Conservation (phyloP, 2,888 invertebrate genomes). For the Drosophila formosana region DNA sequence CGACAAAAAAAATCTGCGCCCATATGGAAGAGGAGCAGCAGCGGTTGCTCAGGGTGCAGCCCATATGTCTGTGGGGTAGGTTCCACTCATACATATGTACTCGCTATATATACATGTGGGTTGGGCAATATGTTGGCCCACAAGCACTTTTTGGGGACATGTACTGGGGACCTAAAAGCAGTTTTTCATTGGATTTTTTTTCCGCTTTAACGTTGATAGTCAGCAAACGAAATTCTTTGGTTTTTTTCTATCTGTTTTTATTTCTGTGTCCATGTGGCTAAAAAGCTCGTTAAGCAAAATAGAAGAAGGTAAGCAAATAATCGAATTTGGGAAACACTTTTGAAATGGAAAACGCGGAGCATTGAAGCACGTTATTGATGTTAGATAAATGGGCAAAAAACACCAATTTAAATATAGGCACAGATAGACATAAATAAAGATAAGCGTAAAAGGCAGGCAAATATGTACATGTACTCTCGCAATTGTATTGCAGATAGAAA, state of each 20-base stretch:
- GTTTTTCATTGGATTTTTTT: constrained; percentile 39
- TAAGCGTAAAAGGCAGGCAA: constrained; percentile 15
- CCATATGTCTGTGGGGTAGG: constrained; percentile 23
- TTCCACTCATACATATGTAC: background rate
- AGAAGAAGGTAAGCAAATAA: constrained; percentile 66
- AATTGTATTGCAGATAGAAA: constrained; percentile 14
- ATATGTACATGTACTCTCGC: constrained; percentile 8
- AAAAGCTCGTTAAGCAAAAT: constrained; percentile 65
- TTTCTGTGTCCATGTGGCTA: constrained; percentile 1
- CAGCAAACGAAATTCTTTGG: constrained; percentile 14
- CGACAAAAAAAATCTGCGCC: constrained; percentile 27
- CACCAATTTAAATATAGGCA: constrained; percentile 29
- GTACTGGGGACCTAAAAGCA: constrained; percentile 28
- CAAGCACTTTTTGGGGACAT: constrained; percentile 31
- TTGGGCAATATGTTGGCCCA: constrained; percentile 13
- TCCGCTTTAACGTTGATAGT: constrained; percentile 33
- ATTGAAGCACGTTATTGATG: constrained; percentile 15
- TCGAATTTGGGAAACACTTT: constrained; percentile 47
- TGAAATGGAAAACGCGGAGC: constrained; percentile 22
- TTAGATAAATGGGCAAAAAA: constrained; percentile 8
- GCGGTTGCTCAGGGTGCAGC: constrained; percentile 25
- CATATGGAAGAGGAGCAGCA: constrained; percentile 13
- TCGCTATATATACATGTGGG: constrained; percentile 15
- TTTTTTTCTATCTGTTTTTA: background rate
- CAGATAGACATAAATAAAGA: constrained; percentile 18